Evolutionary conservation across 2,113 vertebrate species (phyloP).

Genomic region (Callipepla californica): DNA sequence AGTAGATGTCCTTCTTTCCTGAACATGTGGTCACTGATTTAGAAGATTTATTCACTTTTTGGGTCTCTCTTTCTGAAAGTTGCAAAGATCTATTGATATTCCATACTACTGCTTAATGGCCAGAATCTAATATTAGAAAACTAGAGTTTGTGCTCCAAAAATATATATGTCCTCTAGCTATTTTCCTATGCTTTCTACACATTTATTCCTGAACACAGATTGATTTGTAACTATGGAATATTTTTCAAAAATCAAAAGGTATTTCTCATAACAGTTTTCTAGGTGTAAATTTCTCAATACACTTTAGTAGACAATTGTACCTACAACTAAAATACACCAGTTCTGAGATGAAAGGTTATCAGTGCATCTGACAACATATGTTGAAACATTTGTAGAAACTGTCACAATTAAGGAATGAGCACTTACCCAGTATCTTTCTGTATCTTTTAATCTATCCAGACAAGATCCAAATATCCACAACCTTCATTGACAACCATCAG

Average conservation of each 20-base stretch:
- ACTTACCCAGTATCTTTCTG: neutral
- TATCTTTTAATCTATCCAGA: conserved; percentile 6
- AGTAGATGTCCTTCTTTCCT: neutral
- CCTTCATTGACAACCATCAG: neutral
- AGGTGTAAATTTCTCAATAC: conserved; percentile 1
- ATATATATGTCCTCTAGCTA: neutral
- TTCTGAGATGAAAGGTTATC: conserved; percentile 17
- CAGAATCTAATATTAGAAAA: conserved; percentile 12
- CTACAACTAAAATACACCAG: neutral
- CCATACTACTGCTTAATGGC: neutral
- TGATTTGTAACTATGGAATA: conserved; percentile 2
- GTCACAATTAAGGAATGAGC: neutral
- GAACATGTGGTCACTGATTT: neutral
- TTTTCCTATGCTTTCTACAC: neutral
- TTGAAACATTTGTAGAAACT: conserved; percentile 44
- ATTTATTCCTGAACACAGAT: neutral
- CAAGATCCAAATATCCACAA: conserved; percentile 15
- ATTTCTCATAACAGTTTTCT: conserved; percentile 9
- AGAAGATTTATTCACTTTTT: neutral
- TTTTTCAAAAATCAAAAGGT: neutral
- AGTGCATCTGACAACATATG: neutral
- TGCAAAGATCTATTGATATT: neutral
- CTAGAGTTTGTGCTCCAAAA: neutral
- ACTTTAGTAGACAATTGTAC: neutral
- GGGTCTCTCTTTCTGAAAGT: neutral